A percentile compares a stretch with the other conserved stretches of the same genome.
Conservation (phyloP, 2,797 vertebrate species). For the Ciconia nigra region DNA sequence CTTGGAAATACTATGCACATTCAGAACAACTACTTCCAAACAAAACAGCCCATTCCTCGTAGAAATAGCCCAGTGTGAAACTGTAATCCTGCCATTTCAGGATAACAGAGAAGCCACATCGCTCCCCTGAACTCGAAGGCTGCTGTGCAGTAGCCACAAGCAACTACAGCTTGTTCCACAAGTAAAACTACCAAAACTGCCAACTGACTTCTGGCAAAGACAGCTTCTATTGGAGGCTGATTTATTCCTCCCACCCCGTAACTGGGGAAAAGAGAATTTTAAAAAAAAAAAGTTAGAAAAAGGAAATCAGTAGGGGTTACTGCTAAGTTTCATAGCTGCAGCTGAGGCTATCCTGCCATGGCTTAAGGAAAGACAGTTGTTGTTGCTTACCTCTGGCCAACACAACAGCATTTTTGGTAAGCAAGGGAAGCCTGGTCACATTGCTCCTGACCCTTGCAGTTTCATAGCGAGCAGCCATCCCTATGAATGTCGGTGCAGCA, state of each 20-base stretch:
- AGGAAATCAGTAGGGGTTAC: background rate
- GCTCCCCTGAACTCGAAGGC: background rate
- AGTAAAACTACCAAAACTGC: background rate
- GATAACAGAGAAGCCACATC: background rate
- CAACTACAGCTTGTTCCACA: background rate
- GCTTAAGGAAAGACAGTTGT: background rate
- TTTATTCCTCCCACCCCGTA: background rate
- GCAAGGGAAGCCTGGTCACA: accelerated
- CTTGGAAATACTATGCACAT: background rate
- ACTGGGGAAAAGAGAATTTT: background rate
- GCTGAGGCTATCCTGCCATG: background rate
- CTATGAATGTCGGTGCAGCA: background rate
- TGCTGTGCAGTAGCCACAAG: background rate
- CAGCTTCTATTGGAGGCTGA: background rate
- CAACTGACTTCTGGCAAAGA: background rate
- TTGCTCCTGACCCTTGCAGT: background rate
- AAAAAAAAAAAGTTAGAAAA: background rate
- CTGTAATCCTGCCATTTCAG: background rate
- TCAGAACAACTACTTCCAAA: background rate
- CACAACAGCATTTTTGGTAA: background rate
- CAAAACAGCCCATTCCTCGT: background rate
- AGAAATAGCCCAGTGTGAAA: background rate
- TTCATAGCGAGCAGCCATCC: background rate
- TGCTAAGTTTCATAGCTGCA: background rate
- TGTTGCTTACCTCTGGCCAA: background rate